Conservation (phyloP, 2,888 invertebrate genomes). For the Rotaria macrura region DNA sequence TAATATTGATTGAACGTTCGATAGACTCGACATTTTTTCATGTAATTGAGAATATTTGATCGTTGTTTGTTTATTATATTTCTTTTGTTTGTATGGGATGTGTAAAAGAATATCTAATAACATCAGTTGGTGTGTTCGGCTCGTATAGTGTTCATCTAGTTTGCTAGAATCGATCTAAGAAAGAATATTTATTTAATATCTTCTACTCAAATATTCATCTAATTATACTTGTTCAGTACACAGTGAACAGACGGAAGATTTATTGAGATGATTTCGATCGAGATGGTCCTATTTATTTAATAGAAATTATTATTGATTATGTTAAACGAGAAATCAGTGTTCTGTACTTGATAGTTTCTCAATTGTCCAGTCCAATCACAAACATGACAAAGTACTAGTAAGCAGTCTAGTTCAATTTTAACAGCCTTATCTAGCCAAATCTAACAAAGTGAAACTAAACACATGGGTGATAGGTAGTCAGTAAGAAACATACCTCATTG, state of each 20-base stretch:
- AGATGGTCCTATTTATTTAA: not conserved
- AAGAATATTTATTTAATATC: too few relatives aligned
- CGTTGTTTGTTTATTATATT: not conserved
- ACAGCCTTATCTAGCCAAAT: not conserved
- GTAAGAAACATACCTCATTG: not conserved
- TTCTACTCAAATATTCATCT: too few relatives aligned
- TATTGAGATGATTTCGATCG: not conserved
- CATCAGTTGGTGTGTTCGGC: not conserved
- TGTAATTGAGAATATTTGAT: too few relatives aligned
- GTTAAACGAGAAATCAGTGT: not conserved
- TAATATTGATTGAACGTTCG: not conserved
- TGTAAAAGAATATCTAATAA: not conserved
- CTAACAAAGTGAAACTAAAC: not conserved
- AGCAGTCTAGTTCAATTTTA: not conserved
- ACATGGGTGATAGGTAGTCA: not conserved
- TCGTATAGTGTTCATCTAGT: not conserved
- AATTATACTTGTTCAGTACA: not conserved
- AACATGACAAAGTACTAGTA: not conserved
- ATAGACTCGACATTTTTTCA: not conserved
- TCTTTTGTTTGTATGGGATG: not conserved
- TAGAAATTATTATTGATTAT: not conserved
- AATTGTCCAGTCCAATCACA: not conserved
- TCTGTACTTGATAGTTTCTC: not conserved
- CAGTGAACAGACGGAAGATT: not conserved
- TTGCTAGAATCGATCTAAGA: not conserved